Percentiles rank a stretch among this genome's conserved stretches.
These are phyloP conservation scores for Darevskia mixta DNA, from an alignment of 2,797 vertebrate genomes.

Conservation along the genomic window DNA sequence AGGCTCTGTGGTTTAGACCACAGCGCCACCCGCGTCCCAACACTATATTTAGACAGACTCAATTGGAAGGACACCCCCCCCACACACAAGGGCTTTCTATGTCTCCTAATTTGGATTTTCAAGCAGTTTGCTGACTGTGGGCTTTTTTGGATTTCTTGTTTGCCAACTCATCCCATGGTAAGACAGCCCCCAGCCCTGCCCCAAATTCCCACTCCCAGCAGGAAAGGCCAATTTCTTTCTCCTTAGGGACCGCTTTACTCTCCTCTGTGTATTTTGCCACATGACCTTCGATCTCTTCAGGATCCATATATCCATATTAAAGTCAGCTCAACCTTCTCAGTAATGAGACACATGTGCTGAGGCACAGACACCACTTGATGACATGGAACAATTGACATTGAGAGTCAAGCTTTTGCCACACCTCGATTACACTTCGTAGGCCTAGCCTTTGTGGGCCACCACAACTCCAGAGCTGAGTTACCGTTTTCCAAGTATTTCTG, in stretches of 20 bases:
- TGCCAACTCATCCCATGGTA: background rate
- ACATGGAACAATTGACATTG: background rate
- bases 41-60: background rate
- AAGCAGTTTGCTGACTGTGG: background rate
- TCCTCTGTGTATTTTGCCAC: background rate
- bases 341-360: too few species aligned
- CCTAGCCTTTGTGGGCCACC: background rate
- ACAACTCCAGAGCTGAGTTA: constrained; percentile 59
- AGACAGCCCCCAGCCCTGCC: background rate
- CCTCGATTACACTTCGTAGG: background rate
- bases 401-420: background rate
- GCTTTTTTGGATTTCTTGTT: background rate
- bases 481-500: constrained; percentile 82
- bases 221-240: background rate
- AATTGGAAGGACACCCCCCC: background rate
- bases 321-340: background rate
- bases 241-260: too few species aligned
- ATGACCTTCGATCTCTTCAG: background rate
- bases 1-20: too few species aligned
- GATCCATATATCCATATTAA: background rate
- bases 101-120: background rate
- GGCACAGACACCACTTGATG: background rate
- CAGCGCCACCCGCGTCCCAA: too few species aligned
- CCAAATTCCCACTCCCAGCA: background rate
- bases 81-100: background rate